A percentile compares a stretch with the other conserved stretches of the same genome.
phyloP scores from a whole-genome alignment of 2,797 vertebrate species.

The Ibycter americanus region DNA sequence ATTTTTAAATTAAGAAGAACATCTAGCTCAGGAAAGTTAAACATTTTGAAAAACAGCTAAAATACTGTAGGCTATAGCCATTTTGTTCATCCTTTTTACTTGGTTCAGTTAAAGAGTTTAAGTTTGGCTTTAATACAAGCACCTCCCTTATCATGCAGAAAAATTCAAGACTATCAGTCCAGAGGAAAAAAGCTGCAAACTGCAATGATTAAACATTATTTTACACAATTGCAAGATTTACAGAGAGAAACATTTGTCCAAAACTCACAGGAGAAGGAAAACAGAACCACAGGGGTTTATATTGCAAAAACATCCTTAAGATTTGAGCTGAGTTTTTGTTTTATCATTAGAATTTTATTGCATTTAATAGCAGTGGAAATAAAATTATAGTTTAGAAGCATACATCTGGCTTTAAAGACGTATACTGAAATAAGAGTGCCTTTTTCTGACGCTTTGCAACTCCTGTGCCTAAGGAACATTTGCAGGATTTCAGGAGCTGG shows the following conservation, averaged over 20 bases:
- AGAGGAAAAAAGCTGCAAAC: neutral
- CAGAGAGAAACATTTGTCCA: neutral
- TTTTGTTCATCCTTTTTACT: neutral
- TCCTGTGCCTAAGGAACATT: neutral
- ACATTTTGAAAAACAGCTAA: neutral
- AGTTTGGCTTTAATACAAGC: neutral
- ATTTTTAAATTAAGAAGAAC: neutral
- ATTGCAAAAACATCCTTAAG: neutral
- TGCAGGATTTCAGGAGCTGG: neutral
- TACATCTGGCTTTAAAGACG: neutral
- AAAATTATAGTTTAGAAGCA: neutral
- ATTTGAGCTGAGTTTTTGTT: neutral
- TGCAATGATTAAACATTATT: neutral
- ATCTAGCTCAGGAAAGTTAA: neutral
- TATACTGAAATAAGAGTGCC: neutral
- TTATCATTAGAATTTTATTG: neutral
- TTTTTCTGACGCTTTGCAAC: neutral
- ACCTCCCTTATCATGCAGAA: neutral
- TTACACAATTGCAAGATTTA: neutral
- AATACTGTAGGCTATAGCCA: neutral
- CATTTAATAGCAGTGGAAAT: neutral
- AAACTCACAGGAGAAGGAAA: neutral
- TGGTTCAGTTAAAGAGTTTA: neutral
- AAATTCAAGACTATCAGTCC: neutral
- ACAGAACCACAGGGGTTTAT: neutral